Base-by-base conservation (phyloP, 2,113 vertebrate genomes). In the Chionis minor region DNA sequence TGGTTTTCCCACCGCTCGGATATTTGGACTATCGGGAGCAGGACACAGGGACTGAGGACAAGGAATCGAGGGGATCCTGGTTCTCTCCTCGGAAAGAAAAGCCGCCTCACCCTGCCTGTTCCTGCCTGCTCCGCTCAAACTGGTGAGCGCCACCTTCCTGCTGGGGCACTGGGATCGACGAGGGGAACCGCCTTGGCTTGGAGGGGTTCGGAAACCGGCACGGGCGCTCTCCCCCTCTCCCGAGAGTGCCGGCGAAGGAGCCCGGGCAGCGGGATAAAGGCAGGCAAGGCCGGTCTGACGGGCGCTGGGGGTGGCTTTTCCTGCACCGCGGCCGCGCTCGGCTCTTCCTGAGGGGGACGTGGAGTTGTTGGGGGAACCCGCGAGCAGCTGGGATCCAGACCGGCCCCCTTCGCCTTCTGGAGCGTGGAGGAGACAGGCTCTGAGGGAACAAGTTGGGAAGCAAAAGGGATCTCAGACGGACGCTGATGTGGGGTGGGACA, bases 401-500 rank as follows among this genome's bases (percentile, higher is more conserved):
- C 24, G 8, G 35, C 5, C 2, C 1, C 1, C 6, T 8, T 3
- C 2, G 23, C 4, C 21, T 44, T 17, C 19, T 54, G 0, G 4
- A 35, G 49, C 6, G 49, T 3, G 49, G 49, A 51, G 49, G 49
- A 51, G 49, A 51, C 11, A 12, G 24, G 80, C 58, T 27, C 63
- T 4, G 42, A 10, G 47, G 0, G 5, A 54, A 7, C 0, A 1
- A 32, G 16, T 2, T 0, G 0, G 44, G 66, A 0, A 12, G 19
- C 5, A 12, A 28, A 22, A 28, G 45, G 28, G 75, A 27, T 6
- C 35, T 58, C 2, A 13, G 70, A 3, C 24, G 35, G 3, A 5
- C 4, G 0, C 13, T 4, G 40, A 6, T 4, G 45, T 12, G 15
- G 13, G 0, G 14, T 2, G 33, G 35, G 49, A 45, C 15, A 33